Evolutionary conservation across 2,113 vertebrate species (phyloP), one percentile per base, ranked within the genome.

Genomic region (Alethe castanea): DNA sequence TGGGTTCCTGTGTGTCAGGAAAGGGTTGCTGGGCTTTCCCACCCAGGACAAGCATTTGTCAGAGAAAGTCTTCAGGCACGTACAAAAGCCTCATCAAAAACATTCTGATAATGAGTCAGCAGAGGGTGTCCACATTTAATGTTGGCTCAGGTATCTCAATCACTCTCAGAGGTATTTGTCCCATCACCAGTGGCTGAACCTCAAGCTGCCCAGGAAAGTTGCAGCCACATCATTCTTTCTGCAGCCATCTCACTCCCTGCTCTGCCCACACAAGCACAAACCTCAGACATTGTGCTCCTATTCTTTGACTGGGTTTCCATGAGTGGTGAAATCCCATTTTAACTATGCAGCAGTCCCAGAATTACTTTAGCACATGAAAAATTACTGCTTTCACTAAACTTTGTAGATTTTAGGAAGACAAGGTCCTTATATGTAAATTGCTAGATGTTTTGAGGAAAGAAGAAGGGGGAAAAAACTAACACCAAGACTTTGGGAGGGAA

Each of bases 401-500:
- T 28, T 7, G n/a, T 31, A 60, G 25, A 28, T 53, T 89, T 95
- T 88, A 88, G 12, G 33, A 86, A 85, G 38, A 88, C 36, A 44
- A 89, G 36, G 29, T 36, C 36, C 31, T 87, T 8, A 6, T 9
- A n/a, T 14, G 11, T 66, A 73, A 95, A 54, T 61, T 74, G 22
- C 53, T 70, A 48, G 40, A 38, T 47, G 70, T 62, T 86, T 82
- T 90, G 50, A 90, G 67, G 66, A 81, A 70, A 89, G 66, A 56
- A 80, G 22, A 7, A 19, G 25, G 14, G 33, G 44, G 33, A 83
- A 60, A 23, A 93, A 96, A 62, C 71, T 64, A 76, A 74, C 53
- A 94, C 71, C 54, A 81, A 90, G 86, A 74, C 70, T 83, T 84
- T 6, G 44, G 24, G 71, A 95, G 26, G 11, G 26, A 89, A 71